phyloP scores from a whole-genome alignment of 1,140 invertebrate species.

The Maconellicoccus hirsutus region DNA sequence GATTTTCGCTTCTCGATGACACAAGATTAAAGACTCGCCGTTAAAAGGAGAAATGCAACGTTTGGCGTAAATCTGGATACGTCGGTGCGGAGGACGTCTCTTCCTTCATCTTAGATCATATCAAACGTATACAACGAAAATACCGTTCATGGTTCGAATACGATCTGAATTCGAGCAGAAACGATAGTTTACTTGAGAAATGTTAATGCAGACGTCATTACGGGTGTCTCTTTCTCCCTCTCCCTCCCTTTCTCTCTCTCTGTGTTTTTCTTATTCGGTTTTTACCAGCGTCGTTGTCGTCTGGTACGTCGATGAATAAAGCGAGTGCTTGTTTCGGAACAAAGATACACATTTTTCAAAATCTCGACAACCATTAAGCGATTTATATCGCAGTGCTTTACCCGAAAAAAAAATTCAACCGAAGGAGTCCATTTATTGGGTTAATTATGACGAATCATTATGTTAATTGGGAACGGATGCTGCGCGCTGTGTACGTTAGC shows the following conservation, averaged over 20 bases:
- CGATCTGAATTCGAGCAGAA: not conserved
- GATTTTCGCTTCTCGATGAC: not conserved
- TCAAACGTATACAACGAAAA: not conserved
- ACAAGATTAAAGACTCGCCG: not conserved
- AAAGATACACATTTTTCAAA: not conserved
- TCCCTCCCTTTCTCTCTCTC: too few species aligned
- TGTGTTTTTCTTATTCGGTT: too few species aligned
- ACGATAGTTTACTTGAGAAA: not conserved
- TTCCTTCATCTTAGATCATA: too few species aligned
- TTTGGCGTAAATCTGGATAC: too few species aligned
- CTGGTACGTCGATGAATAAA: not conserved
- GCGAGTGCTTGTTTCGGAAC: not conserved
- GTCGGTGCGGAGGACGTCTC: too few species aligned
- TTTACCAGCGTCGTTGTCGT: too few species aligned
- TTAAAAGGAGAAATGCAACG: too few species aligned
- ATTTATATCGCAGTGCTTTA: not conserved
- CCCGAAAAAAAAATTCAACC: not conserved
- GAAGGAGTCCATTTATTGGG: not conserved
- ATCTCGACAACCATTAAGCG: not conserved
- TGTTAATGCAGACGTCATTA: slow-evolving; percentile 8
- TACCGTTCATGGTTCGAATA: not conserved
- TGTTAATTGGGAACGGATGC: not conserved
- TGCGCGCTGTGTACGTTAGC: not conserved
- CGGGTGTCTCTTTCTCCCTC: not conserved
- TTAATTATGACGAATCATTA: not conserved